Base-by-base conservation (phyloP, 2,888 invertebrate genomes). In the Crepidodera aurea region DNA sequence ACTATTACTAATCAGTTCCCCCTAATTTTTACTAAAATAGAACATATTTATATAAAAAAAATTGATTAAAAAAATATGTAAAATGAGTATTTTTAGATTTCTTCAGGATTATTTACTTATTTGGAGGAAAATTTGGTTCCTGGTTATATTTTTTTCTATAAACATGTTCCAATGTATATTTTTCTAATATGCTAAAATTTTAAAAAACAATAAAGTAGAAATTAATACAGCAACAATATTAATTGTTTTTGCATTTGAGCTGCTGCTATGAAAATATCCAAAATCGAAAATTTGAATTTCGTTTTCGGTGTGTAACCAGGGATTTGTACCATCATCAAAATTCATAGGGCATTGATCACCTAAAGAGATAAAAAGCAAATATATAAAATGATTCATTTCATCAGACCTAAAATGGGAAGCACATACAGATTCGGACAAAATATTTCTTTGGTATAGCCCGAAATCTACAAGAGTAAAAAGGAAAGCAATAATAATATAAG, bases 311-410 rank as follows among this genome's bases (percentile, higher is more conserved):
- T 85, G 83, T 1, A 84, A 74, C 93, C 93, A 96, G 0, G 96
- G 96, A 82, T 96, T 88, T 40, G 86, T 83, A 6, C 98, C 98
- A 77, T 97, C 96, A 76, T 98, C 96, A 77, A 97, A 98, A 78
- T 93, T 90, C 94, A 98, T 97, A 0, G 98, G 98, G 79, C 98
- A 98, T 76, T 94, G 93, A 83, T 98, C 98, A 71, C 89, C 90
- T 90, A 79, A 63, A 81, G 79, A n/a, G n/a, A n/a, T n/a, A n/a
- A n/a, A n/a, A n/a, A n/a, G n/a, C 61, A 62, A 70, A 66, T 51
- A 55, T 25, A 37, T n/a, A 18, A 3, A 42, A n/a, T n/a, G n/a
- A n/a, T n/a, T n/a, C 10, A 37, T 15, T 3, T 16, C 10, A n/a
- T 16, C n/a, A n/a, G n/a, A n/a, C n/a, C n/a, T n/a, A n/a, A n/a